Conservation (phyloP, 1,140 invertebrate species). For the Trichomalopsis sarcophagae region DNA sequence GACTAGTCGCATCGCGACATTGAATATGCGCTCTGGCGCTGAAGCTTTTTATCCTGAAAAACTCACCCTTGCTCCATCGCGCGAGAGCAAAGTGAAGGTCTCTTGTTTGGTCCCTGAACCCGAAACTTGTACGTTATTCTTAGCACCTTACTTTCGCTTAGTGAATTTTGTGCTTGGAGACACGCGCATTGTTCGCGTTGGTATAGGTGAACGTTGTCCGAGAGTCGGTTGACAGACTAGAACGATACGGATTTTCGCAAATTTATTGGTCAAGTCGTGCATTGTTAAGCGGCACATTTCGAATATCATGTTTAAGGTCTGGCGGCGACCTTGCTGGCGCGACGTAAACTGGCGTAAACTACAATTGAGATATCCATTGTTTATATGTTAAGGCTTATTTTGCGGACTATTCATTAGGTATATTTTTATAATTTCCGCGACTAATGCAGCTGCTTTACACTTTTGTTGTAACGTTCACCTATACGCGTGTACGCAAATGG, state of each 20-base stretch:
- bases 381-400: not conserved
- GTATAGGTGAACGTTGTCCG: conserved; percentile 43
- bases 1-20: not conserved
- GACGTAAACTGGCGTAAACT: too few relatives aligned
- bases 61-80: not conserved
- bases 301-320: not conserved
- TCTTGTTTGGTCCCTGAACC: conserved; percentile 68
- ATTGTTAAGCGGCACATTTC: not conserved
- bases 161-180: conserved; percentile 47
- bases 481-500: not conserved
- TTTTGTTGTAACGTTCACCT: not conserved
- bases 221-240: not conserved
- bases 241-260: too few relatives aligned
- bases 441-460: not conserved
- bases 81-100: conserved; percentile 17
- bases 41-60: not conserved
- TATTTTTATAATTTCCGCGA: not conserved
- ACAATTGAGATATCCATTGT: too few relatives aligned
- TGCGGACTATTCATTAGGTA: not conserved
- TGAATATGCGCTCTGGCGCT: not conserved
- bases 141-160: conserved; percentile 53
- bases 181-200: conserved; percentile 34
- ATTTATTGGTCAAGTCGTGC: not conserved
- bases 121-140: conserved; percentile 60
- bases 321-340: too few relatives aligned